Evolutionary conservation across 2,113 vertebrate species (phyloP).

Genomic region (Donacobius atricapilla): DNA sequence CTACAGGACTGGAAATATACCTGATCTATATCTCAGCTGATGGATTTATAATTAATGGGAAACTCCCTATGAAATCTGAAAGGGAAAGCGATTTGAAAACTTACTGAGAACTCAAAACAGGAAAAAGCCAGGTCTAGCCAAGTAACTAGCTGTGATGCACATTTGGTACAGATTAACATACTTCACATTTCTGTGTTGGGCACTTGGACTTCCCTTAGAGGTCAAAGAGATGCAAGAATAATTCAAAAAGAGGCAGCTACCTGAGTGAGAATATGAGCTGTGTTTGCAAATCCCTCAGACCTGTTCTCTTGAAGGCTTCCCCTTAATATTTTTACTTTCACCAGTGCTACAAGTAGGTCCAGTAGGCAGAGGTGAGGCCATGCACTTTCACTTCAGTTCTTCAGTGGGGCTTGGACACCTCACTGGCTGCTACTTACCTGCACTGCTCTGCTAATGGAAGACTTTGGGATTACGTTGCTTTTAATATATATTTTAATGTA

Average conservation of each 20-base stretch:
- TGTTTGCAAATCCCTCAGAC: neutral
- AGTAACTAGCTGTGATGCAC: neutral
- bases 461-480: neutral
- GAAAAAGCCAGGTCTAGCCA: neutral
- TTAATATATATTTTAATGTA: neutral
- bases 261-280: neutral
- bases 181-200: neutral
- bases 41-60: neutral
- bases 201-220: neutral
- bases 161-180: neutral
- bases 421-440: neutral
- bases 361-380: neutral
- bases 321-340: neutral
- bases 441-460: neutral
- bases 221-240: neutral
- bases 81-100: conserved; percentile 5
- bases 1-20: neutral
- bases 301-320: neutral
- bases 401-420: neutral
- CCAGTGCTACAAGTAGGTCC: neutral
- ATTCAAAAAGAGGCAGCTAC: neutral
- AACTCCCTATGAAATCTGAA: conserved; percentile 4
- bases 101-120: neutral
- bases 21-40: neutral
- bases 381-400: neutral